Base-by-base conservation (phyloP, 1,140 invertebrate species). In the Aphaenogaster rudis region DNA sequence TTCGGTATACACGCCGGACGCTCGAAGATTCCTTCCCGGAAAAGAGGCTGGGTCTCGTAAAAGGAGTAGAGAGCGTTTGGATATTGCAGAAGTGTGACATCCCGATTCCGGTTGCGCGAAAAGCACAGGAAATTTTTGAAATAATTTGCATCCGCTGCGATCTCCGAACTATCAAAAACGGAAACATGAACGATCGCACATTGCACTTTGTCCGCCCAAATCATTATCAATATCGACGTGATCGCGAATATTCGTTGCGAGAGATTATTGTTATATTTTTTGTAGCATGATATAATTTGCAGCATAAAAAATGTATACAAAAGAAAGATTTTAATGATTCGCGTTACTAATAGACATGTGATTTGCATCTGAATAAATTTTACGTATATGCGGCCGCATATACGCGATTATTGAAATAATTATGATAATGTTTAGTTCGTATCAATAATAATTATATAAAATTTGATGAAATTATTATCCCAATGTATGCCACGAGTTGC, bases 381-480 rank as follows among this genome's bases (percentile, higher is more conserved):
- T 63, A 61, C 13, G 17, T 57, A 45, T 39, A 13, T 17, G 28
- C 42, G 36, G 36, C 13, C 17, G 13, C 52, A n/a, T n/a, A 45
- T 36, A 39, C 13, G 2, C n/a, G 59, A 28, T 28, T 54, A 72
- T 74, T 48, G 42, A 61, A 36, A 74, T 71, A 57, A 81, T 45
- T 71, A 57, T 48, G 50, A 71, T 28, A 81, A 69, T 54, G 21
- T 84, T 61, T 84, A 74, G 57, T 13, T 45, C 7, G 13, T 74
- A 84, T 74, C 28, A 74, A 74, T 61, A 82, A 74, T 74, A 82
- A 82, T 74, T 74, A 71, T 52, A 50, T 54, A 61, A 74, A 82
- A 82, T 50, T 61, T 84, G 17, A n/a, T 74, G 33, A 84, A 74
- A 84, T 84, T 61, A 72, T 59, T 82, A 84, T 61, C 13, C 13